A percentile compares a stretch with the other conserved stretches of the same genome.
Evolutionary conservation across 1,140 invertebrate genomes (phyloP).

Genomic region (Anastrepha obliqua): DNA sequence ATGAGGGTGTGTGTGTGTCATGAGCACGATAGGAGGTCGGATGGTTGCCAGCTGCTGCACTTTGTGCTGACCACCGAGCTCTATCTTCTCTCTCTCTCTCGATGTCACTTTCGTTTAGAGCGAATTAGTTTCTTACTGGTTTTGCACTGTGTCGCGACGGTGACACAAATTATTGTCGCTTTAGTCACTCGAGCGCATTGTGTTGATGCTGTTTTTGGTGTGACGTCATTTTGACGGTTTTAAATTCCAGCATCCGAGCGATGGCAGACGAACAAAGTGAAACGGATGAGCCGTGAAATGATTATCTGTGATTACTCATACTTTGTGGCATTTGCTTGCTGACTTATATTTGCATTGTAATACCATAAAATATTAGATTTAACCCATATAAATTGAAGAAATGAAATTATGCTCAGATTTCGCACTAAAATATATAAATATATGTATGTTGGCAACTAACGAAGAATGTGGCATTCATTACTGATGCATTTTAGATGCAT

Average conservation of each 20-base stretch:
- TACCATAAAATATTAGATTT: neutral
- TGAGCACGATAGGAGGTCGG: neutral
- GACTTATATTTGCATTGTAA: neutral
- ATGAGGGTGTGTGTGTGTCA: too few relatives aligned
- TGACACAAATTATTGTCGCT: neutral
- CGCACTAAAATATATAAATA: neutral
- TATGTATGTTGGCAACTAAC: neutral
- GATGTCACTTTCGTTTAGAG: neutral
- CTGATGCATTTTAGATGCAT: neutral
- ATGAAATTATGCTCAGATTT: neutral
- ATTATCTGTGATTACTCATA: conserved; percentile 30
- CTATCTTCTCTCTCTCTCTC: too few relatives aligned
- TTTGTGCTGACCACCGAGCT: too few relatives aligned
- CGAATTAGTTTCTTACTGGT: neutral
- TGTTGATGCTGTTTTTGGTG: neutral
- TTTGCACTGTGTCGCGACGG: neutral
- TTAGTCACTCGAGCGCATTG: neutral
- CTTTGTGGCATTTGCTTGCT: neutral
- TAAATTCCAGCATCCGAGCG: neutral
- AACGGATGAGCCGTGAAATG: neutral
- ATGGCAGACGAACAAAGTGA: neutral
- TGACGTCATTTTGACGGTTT: conserved; percentile 30
- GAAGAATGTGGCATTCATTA: neutral
- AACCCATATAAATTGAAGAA: neutral
- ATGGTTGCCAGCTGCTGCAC: neutral